Evolutionary conservation across 1,140 invertebrate genomes (phyloP), one percentile per base, ranked within the genome.

Genomic region (Drosophila aff.): DNA sequence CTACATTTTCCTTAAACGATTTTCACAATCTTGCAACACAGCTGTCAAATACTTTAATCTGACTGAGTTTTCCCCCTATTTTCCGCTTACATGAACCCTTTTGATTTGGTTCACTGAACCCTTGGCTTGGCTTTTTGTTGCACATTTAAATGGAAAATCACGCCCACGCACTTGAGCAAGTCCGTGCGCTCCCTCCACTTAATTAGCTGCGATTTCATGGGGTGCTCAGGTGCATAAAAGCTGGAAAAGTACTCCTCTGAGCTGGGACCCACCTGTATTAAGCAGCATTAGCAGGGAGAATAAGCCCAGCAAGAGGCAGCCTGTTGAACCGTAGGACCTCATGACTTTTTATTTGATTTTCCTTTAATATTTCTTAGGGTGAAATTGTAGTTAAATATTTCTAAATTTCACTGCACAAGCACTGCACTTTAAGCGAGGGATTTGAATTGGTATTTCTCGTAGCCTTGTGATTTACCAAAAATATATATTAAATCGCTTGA

Each of bases 161-260:
- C 65, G 76, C 60, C 43, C 63, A 77, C 50, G 69, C 64, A 64
- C 49, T 58, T 55, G 64, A 60, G 23, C 31, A 40, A 40, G 33
- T 68, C 49, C 40, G 4, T 18, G 40, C 52, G 26, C 47, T 23
- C 10, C 36, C 64, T 77, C 31, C 60, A 73, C 73, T 76, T 89
- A 89, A 89, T 89, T 89, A 89, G 78, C 74, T 38, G 31, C 78
- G 58, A n/a, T 57, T 78, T 53, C 41, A 83, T 67, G 79, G 53
- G 63, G 36, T 15, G 57, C 53, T 62, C 68, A 74, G 63, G 59
- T 55, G 40, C 18, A 57, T 40, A 57, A 57, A 40, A 46, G 21
- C 4, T 64, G 58, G 36, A 82, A 40, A 55, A 40, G 33, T 40
- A 55, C 21, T 38, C 16, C 33, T 23, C 47, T 28, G 47, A 15